phyloP scores from a whole-genome alignment of 1,140 invertebrate genomes.

The Cotesia vestalis region DNA sequence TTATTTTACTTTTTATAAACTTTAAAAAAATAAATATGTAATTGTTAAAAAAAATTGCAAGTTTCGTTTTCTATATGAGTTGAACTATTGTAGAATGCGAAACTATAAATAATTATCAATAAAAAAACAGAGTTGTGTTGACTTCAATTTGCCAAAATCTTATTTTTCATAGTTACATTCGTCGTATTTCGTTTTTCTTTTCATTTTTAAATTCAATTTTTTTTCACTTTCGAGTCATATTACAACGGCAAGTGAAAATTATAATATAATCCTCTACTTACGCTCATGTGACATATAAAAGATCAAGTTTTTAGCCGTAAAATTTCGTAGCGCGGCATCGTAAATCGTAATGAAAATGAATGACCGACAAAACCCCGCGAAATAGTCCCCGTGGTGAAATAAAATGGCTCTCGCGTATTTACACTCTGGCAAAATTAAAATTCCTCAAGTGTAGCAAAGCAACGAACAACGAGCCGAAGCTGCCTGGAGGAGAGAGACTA shows the following conservation, averaged over 20 bases:
- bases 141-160: not conserved
- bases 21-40: no score
- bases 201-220: no score
- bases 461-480: constrained; percentile 27
- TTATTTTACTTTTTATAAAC: no score
- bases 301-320: not conserved
- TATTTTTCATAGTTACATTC: not conserved
- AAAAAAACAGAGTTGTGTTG: no score
- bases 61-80: no score
- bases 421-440: constrained; percentile 41
- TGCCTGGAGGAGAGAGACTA: constrained; percentile 29
- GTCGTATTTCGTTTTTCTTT: no score
- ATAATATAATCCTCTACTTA: not conserved
- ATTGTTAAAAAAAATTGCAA: no score
- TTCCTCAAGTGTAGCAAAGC: constrained; percentile 39
- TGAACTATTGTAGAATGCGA: no score
- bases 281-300: not conserved
- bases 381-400: constrained; percentile 34
- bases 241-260: no score
- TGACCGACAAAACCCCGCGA: not conserved
- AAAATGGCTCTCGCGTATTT: constrained; percentile 39
- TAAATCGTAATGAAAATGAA: constrained; percentile 32
- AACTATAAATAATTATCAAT: no score
- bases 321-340: not conserved
- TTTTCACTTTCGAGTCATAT: no score